Conservation (phyloP, 2,888 invertebrate species). For the Celastrina argiolus region DNA sequence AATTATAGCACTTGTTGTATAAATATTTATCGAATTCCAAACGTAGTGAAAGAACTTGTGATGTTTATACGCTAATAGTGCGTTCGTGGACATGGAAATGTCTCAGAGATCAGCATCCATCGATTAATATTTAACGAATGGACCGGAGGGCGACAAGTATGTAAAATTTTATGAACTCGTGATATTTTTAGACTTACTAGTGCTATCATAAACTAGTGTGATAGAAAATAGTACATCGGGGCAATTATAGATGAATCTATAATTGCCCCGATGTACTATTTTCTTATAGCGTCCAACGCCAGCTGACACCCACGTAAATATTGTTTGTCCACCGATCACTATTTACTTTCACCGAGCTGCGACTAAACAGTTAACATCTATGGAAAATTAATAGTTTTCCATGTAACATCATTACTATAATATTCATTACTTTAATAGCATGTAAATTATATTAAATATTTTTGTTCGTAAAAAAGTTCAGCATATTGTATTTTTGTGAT, state of each 20-base stretch:
- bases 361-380: neutral
- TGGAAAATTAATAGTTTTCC: too few species aligned
- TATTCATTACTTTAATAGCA: too few species aligned
- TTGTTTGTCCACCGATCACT: neutral
- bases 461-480: too few species aligned
- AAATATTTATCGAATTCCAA: conserved; percentile 30
- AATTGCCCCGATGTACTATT: too few species aligned
- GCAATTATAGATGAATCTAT: neutral
- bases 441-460: too few species aligned
- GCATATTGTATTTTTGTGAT: too few species aligned
- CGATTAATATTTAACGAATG: conserved; percentile 46
- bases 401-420: too few species aligned
- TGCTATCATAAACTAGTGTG: neutral
- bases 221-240: neutral
- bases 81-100: conserved; percentile 4
- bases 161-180: conserved; percentile 37
- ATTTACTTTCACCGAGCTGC: conserved; percentile 4
- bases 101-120: neutral
- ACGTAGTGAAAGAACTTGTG: conserved; percentile 31
- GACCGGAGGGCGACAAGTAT: conserved; percentile 57
- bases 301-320: conserved; percentile 24
- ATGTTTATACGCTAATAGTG: neutral
- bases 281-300: neutral
- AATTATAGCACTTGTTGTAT: conserved; percentile 28
- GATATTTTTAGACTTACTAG: conserved; percentile 10